phyloP scores from a whole-genome alignment of 2,888 invertebrate species.

The Strigamia maritima region DNA sequence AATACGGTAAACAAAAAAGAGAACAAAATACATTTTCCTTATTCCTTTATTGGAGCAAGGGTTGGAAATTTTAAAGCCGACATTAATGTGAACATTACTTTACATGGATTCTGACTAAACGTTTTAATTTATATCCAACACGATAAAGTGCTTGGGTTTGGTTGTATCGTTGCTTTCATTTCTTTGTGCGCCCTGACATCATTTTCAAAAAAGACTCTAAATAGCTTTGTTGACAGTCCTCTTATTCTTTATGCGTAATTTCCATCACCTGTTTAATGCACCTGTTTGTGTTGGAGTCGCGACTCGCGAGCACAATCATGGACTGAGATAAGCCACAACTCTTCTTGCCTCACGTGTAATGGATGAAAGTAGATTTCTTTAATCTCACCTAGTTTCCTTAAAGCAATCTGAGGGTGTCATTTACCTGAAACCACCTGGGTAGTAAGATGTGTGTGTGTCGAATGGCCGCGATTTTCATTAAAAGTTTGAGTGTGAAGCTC shows the following conservation, averaged over 20 bases:
- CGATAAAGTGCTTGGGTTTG: neutral
- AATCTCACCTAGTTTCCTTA: constrained; percentile 5
- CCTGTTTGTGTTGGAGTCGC: neutral
- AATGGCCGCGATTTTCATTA: constrained; percentile 7
- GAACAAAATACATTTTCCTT: too few relatives aligned
- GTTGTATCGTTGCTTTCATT: neutral
- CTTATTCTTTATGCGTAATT: neutral
- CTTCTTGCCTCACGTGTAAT: neutral
- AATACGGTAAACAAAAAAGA: neutral
- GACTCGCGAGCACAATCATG: neutral
- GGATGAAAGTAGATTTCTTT: constrained; percentile 1
- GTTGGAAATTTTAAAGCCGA: neutral
- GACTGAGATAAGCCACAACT: constrained; percentile 10
- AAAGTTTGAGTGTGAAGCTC: constrained; percentile 7
- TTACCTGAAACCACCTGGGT: constrained; percentile 12
- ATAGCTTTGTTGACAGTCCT: constrained; percentile 13
- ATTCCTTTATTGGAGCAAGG: neutral
- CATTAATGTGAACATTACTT: neutral
- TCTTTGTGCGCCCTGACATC: neutral
- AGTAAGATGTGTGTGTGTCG: neutral
- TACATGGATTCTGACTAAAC: neutral
- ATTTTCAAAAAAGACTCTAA: constrained; percentile 4
- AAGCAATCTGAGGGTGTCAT: neutral
- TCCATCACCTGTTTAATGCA: constrained; percentile 19
- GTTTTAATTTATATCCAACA: constrained; percentile 9